Base-by-base conservation (phyloP, 2,797 vertebrate genomes). In the Muscicapa comitata region DNA sequence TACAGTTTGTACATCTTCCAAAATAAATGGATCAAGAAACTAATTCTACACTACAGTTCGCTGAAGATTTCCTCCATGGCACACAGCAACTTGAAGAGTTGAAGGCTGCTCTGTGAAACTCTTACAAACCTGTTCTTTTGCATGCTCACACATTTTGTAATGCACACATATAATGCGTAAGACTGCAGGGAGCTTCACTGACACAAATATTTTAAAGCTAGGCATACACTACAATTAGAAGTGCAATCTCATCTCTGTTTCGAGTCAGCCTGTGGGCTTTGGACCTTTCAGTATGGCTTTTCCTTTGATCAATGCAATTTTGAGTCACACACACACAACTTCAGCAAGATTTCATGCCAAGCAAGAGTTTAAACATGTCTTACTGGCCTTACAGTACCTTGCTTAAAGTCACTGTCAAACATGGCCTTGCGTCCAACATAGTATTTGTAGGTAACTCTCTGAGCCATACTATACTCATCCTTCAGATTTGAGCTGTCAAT, bases 361-460 rank as follows among this genome's bases (percentile, higher is more conserved):
- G 37, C 35, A 33, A 51, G 38, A 74, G 17, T 42, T 70, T 7
- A 68, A 33, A 61, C 2, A 1, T 59, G 13, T 33, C 58, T 37
- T 38, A 57, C 4, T 42, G 38, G 45, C 38, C 43, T 62, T 62
- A 55, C 47, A 79, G 29, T 93, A 99, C 99, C 99, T 97, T 98
- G 99, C 93, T 99, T 99, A 95, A 98, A 99, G 98, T 99, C 99
- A 9, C 99, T 99, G 97, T 99, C 99, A 67, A 99, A 99, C 99
- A 99, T 99, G 82, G 99, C 99, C 88, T 99, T 99, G 70, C 99
- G 98, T 50, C 99, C 99, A 13, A 99, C 99, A 2, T 99, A 99
- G 92, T 99, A 99, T 53, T 98, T 99, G 97, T 99, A 99, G 0
- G 99, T 99, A 78, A 99, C 99, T 10, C 98, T 98, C 98, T 99